Percentiles rank a stretch among this genome's conserved stretches.
Evolutionary conservation across 2,888 invertebrate genomes (phyloP).

Genomic region (Ophioninae sp.): DNA sequence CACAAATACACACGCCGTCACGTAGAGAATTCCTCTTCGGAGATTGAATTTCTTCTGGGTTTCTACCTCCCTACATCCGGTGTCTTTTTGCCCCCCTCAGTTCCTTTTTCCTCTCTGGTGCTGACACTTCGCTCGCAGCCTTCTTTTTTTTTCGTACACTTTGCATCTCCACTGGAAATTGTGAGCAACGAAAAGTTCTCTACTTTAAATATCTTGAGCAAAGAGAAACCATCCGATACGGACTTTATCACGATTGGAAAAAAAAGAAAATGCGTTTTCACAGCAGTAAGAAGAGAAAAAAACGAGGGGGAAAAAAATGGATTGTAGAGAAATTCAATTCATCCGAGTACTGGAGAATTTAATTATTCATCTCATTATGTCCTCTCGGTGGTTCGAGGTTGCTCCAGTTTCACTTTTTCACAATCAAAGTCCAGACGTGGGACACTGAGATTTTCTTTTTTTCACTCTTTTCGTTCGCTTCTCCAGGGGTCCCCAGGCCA

Average conservation of each 20-base stretch:
- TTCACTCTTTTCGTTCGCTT: not conserved
- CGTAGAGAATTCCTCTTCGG: conserved; percentile 54
- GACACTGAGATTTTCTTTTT: conserved; percentile 5
- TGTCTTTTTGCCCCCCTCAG: conserved; percentile 23
- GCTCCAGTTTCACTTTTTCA: conserved; percentile 24
- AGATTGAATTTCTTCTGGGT: conserved; percentile 61
- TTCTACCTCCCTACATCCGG: conserved; percentile 43
- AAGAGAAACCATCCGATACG: not conserved
- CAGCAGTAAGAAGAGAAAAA: not conserved
- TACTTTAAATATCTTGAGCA: not conserved
- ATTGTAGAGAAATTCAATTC: conserved; percentile 35
- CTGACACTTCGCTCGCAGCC: conserved; percentile 10
- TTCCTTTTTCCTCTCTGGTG: not conserved
- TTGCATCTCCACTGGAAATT: conserved; percentile 40
- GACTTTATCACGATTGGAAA: not conserved
- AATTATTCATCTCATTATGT: conserved; percentile 44
- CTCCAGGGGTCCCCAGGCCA: conserved; percentile 9
- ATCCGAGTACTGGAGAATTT: conserved; percentile 35
- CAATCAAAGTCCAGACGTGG: conserved; percentile 18
- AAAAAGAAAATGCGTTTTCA: conserved; percentile 17
- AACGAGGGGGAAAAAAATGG: not conserved
- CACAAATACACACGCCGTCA: conserved; percentile 52
- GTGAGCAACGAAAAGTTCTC: conserved; percentile 20
- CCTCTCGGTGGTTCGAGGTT: conserved; percentile 2
- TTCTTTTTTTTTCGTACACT: conserved; percentile 33